Evolutionary conservation across 2,888 invertebrate species (phyloP).

Genomic region (Lapara coniferarum): DNA sequence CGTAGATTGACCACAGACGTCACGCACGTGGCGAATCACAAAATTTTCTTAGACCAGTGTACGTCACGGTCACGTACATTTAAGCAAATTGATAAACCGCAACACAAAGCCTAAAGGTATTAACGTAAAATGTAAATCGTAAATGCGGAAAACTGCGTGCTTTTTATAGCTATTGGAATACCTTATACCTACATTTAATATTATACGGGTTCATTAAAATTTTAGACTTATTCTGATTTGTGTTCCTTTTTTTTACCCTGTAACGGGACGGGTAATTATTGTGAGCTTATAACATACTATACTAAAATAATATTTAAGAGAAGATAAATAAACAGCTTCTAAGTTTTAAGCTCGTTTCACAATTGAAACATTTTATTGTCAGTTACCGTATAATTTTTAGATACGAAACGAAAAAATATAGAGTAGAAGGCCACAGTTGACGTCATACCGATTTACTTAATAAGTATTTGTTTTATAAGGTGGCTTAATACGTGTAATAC

Average conservation of each 20-base stretch:
- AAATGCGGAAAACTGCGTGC: slow-evolving; percentile 20
- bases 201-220: too few species aligned
- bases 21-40: slow-evolving; percentile 28
- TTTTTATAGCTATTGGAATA: not conserved
- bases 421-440: slow-evolving; percentile 60
- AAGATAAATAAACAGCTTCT: too few species aligned
- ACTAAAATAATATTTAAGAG: too few species aligned
- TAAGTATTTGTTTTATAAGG: slow-evolving; percentile 29
- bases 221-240: too few species aligned
- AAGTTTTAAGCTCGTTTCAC: not conserved
- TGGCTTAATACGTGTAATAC: slow-evolving; percentile 1
- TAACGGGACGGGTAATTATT: too few species aligned
- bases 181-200: too few species aligned
- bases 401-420: slow-evolving; percentile 39
- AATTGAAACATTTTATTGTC: not conserved
- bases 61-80: slow-evolving; percentile 16
- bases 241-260: too few species aligned
- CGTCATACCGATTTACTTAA: slow-evolving; percentile 51
- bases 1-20: slow-evolving; percentile 30
- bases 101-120: slow-evolving; percentile 5
- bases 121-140: slow-evolving; percentile 2
- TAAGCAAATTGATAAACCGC: slow-evolving; percentile 17
- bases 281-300: too few species aligned
- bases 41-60: slow-evolving; percentile 17
- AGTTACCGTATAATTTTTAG: slow-evolving; percentile 12